phyloP scores from a whole-genome alignment of 2,797 vertebrate species.

The Spinus olivaceus region DNA sequence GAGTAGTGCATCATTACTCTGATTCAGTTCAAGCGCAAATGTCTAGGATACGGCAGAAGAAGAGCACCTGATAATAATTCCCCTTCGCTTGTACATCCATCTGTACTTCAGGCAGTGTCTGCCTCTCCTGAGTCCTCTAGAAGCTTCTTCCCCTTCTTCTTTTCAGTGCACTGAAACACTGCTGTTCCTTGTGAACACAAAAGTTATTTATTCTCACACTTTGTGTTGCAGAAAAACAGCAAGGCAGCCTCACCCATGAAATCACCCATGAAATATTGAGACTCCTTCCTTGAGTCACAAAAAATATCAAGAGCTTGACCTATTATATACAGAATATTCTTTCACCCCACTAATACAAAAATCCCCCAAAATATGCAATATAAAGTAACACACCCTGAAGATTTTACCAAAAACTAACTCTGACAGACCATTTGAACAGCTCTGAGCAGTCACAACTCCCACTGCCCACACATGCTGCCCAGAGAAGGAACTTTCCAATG shows the following conservation, averaged over 20 bases:
- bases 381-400: background rate
- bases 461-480: rapidly evolving
- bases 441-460: background rate
- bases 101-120: rapidly evolving
- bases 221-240: background rate
- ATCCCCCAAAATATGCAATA: background rate
- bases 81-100: background rate
- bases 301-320: background rate
- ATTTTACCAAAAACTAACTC: background rate
- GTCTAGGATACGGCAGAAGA: background rate
- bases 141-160: background rate
- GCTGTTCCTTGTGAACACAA: background rate
- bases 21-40: background rate
- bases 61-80: background rate
- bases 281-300: background rate
- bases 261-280: background rate
- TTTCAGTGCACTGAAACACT: background rate
- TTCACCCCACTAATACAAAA: background rate
- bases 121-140: background rate
- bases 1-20: background rate
- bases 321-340: background rate
- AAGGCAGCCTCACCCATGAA: background rate
- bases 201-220: background rate
- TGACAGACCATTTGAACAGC: background rate
- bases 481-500: background rate